Base-by-base conservation (phyloP, 2,888 invertebrate species). In the Drosophila stalkeri region DNA sequence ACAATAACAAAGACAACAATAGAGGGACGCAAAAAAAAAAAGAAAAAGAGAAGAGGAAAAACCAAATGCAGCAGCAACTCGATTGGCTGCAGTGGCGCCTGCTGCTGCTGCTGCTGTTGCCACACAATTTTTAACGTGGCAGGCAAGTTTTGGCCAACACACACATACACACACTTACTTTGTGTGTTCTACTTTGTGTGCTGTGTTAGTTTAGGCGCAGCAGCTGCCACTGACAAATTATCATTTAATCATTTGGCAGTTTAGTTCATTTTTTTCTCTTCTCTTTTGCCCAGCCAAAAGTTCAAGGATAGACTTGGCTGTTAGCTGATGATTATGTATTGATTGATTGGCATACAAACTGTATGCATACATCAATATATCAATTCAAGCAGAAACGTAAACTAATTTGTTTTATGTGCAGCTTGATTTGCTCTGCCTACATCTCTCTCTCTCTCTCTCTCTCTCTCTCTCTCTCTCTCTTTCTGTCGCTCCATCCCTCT, bases 221-320 rank as follows among this genome's bases (percentile, higher is more conserved):
- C 66, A 74, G 75, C 74, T 87, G 86, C 75, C 75, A 52, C 66
- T 86, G 86, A 86, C 86, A 86, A 87, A 84, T 86, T 79, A 80
- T 87, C 87, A 81, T 86, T 86, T 81, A 86, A 87, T 87, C 86
- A 86, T 77, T 76, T 75, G 59, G 54, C 75, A 76, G 71, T 68
- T 80, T 80, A 63, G 65, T 56, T 43, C 14, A 57, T 41, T 43
- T 60, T 41, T 46, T 55, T 47, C 1, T 55, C 52, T 4, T 11
- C 35, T 44, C 14, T 1, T 27, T 18, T 18, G 31, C 16, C 47
- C 44, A 5, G 43, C 5, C 43, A 80, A 76, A 76, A 67, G 77
- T 77, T 77, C 77, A 77, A 80, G 77, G 80, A 67, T 64, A 54
- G 49, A 37, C 27, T 75, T 23, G 35, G 59, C 59, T 72, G 54